Conservation (phyloP, 2,888 invertebrate species). For the Oeneis ivallda region DNA sequence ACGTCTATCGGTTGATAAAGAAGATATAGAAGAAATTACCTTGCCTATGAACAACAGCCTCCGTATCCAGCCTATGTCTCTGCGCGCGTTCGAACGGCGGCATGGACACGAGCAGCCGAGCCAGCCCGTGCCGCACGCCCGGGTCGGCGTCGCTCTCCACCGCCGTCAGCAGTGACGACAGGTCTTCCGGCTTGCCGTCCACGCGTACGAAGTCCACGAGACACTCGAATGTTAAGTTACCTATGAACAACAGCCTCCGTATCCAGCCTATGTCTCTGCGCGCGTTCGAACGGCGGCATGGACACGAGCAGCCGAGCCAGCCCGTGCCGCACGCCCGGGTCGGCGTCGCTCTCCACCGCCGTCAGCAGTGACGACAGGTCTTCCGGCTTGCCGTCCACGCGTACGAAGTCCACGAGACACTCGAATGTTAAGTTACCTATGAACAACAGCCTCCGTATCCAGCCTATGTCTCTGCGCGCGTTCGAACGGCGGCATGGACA, state of each 20-base stretch:
- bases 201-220: not conserved
- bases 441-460: constrained; percentile 91
- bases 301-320: constrained; percentile 87
- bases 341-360: constrained; percentile 92
- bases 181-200: not conserved
- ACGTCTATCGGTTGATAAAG: too few species aligned
- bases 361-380: constrained; percentile 92
- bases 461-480: constrained; percentile 86
- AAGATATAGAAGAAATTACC: too few species aligned
- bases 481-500: constrained; percentile 91
- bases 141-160: not conserved
- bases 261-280: constrained; percentile 87
- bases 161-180: not conserved
- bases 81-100: too few species aligned
- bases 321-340: constrained; percentile 90
- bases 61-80: too few species aligned
- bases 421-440: constrained; percentile 87
- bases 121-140: not conserved
- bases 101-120: not conserved
- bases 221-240: constrained; percentile 44
- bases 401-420: constrained; percentile 94
- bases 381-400: constrained; percentile 91
- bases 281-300: constrained; percentile 90
- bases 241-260: constrained; percentile 91
- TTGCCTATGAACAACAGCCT: too few species aligned